These are phyloP conservation scores for Pseudococcus jackbeardsleyi DNA, from an alignment of 2,888 invertebrate genomes.

Conservation along the genomic window DNA sequence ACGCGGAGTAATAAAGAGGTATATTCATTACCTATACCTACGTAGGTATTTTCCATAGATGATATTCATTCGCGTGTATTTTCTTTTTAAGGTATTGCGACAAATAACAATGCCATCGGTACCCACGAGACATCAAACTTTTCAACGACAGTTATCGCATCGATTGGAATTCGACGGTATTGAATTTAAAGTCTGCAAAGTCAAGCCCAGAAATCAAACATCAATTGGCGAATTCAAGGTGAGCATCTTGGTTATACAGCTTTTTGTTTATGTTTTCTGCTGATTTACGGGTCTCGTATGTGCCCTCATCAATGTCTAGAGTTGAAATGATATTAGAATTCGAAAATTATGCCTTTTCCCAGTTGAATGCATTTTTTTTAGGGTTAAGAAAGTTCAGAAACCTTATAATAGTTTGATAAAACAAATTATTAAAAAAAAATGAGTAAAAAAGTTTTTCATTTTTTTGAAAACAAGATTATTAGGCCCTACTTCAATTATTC, in stretches of 20 bases:
- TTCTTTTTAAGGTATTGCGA: conserved; percentile 76
- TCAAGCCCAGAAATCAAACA: conserved; percentile 76
- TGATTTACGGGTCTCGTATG: no score
- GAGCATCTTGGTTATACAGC: conserved; percentile 67
- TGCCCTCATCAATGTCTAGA: no score
- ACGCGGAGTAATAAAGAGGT: background rate
- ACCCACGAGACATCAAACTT: conserved; percentile 84
- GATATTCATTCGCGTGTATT: background rate
- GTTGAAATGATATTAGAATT: no score
- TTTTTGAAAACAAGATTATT: no score
- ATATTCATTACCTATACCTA: background rate
- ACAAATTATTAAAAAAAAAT: no score
- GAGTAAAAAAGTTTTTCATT: no score
- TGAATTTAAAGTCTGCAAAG: conserved; percentile 83
- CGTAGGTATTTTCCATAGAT: background rate
- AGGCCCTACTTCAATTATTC: no score
- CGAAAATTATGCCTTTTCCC: no score
- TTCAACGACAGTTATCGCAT: conserved; percentile 85
- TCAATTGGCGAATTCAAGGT: conserved; percentile 83
- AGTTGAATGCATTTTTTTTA: no score
- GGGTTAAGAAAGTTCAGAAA: no score
- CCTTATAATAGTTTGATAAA: no score
- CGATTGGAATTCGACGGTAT: conserved; percentile 79
- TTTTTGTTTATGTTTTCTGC: no score
- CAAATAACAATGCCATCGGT: conserved; percentile 87